Conservation (phyloP, 2,113 vertebrate species). For the Manacus vitellinus region DNA sequence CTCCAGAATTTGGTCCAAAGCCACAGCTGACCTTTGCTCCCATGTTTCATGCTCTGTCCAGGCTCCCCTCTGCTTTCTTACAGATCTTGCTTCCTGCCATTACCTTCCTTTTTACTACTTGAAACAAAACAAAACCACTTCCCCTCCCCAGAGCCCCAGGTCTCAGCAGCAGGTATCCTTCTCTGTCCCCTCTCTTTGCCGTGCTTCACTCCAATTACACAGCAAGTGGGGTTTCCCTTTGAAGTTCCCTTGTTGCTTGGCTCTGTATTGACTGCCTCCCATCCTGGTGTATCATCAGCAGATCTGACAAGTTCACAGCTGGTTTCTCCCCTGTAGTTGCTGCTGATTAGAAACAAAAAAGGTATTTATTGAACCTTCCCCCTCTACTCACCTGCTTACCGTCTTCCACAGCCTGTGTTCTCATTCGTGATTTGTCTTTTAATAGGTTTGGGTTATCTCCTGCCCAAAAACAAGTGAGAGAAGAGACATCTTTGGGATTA, state of each 20-base stretch:
- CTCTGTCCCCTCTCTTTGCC: background rate
- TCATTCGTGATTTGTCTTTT: background rate
- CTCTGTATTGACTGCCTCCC: background rate
- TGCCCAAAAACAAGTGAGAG: background rate
- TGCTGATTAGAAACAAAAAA: slow-evolving; percentile 2
- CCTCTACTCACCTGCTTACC: background rate
- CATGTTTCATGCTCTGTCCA: accelerated
- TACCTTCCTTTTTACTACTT: background rate
- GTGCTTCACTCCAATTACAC: background rate
- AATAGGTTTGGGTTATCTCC: background rate
- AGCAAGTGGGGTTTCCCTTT: background rate
- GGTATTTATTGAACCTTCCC: background rate
- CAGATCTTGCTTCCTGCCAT: background rate
- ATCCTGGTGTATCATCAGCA: background rate
- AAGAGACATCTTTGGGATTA: background rate
- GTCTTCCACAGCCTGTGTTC: accelerated
- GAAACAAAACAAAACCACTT: background rate
- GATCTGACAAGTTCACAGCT: slow-evolving; percentile 3
- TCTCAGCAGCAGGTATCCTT: background rate
- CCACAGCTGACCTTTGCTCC: background rate
- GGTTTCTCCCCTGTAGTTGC: background rate
- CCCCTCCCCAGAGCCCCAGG: background rate
- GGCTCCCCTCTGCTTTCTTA: background rate
- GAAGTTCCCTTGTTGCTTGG: background rate
- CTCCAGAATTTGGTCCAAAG: background rate